A percentile compares a stretch with the other conserved stretches of the same genome.
phyloP scores from a whole-genome alignment of 2,888 invertebrate genomes.

The Monochamus alternatus region DNA sequence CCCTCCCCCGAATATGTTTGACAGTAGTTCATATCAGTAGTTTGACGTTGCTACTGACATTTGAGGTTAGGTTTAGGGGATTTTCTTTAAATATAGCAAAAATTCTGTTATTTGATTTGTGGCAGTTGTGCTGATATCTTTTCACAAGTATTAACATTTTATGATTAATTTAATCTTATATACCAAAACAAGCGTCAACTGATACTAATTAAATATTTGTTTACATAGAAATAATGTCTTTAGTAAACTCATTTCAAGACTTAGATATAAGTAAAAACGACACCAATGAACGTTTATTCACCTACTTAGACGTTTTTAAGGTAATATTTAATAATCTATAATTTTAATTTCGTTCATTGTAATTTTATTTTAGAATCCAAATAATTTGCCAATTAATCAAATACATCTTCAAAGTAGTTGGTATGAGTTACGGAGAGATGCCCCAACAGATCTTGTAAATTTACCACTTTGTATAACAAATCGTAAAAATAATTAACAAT shows the following conservation, averaged over 20 bases:
- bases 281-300: constrained; percentile 47
- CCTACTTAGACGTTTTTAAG: constrained; percentile 58
- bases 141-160: no score
- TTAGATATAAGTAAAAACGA: constrained; percentile 43
- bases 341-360: constrained; percentile 28
- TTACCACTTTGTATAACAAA: constrained; percentile 27
- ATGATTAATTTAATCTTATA: no score
- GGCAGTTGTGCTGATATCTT: no score
- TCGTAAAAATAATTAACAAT: constrained; percentile 14
- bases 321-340: constrained; percentile 41
- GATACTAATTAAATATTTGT: not conserved
- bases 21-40: not conserved
- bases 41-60: not conserved
- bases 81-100: not conserved
- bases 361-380: constrained; percentile 74
- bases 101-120: no score
- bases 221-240: constrained; percentile 4
- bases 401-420: constrained; percentile 63
- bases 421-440: constrained; percentile 56
- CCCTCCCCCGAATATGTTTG: no score
- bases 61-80: not conserved
- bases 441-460: constrained; percentile 56
- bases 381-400: constrained; percentile 74
- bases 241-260: constrained; percentile 32
- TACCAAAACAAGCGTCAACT: no score